Evolutionary conservation across 1,140 invertebrate genomes (phyloP).

Genomic region (Chlorops oryzae): DNA sequence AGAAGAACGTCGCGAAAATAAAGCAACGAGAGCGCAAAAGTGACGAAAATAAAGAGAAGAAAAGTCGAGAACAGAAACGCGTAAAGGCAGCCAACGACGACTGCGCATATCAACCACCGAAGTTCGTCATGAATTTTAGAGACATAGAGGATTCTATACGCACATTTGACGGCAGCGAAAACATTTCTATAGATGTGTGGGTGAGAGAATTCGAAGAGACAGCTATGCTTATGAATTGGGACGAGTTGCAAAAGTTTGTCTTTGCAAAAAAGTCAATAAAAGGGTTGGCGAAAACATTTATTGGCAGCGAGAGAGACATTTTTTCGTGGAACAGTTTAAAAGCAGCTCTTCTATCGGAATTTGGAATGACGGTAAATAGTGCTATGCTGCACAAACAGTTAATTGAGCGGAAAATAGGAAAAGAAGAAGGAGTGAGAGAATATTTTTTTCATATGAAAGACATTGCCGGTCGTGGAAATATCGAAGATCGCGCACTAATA

Average conservation of each 20-base stretch:
- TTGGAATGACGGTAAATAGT: no score
- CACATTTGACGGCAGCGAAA: conserved; percentile 5
- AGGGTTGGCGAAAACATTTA: conserved; percentile 5
- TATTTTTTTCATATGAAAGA: conserved; percentile 14
- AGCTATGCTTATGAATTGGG: conserved; percentile 2
- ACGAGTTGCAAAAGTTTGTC: conserved; percentile 4
- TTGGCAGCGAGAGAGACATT: not conserved
- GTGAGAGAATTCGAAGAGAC: conserved; percentile 9
- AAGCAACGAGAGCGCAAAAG: no score
- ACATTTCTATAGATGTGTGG: conserved; percentile 10
- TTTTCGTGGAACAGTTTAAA: not conserved
- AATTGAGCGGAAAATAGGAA: conserved; percentile 5
- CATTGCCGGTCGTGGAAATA: not conserved
- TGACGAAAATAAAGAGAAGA: not conserved
- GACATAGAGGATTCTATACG: conserved; percentile 9
- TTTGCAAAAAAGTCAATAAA: conserved; percentile 5
- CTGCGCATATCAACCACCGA: no score
- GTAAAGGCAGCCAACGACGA: not conserved
- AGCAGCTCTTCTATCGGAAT: no score
- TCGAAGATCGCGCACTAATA: conserved; percentile 5
- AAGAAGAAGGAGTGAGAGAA: conserved; percentile 10
- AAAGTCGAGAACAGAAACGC: no score
- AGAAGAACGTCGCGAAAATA: not conserved
- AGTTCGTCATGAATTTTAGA: conserved; percentile 11
- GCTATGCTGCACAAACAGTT: conserved; percentile 8